These are phyloP conservation scores for Seira ritae DNA, from an alignment of 2,888 invertebrate species.

Conservation along the genomic window DNA sequence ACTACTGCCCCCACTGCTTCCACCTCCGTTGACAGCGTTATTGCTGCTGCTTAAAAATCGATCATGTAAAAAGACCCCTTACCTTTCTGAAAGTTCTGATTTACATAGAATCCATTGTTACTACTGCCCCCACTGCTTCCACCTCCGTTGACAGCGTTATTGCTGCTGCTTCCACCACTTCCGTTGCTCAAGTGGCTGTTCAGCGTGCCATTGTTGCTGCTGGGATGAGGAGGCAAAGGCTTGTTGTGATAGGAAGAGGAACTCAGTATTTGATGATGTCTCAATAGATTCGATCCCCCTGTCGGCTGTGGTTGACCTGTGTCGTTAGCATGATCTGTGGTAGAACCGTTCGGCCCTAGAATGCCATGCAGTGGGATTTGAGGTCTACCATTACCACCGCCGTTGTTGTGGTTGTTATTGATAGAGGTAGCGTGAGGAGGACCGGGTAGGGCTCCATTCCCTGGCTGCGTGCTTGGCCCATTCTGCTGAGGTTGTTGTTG, in stretches of 20 bases:
- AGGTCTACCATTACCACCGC: constrained; percentile 26
- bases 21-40: constrained; percentile 50
- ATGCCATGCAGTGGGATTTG: constrained; percentile 48
- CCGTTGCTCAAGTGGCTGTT: constrained; percentile 54
- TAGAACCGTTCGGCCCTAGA: constrained; percentile 34
- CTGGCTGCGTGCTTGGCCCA: constrained; percentile 42
- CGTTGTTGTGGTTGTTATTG: constrained; percentile 44
- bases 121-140: constrained; percentile 58
- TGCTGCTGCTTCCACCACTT: constrained; percentile 54
- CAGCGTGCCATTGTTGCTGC: constrained; percentile 48
- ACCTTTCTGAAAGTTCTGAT: constrained; percentile 72
- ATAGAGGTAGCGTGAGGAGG: constrained; percentile 36
- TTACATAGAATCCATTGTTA: constrained; percentile 69
- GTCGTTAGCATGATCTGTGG: constrained; percentile 41
- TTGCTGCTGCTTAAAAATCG: constrained; percentile 39
- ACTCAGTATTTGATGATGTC: constrained; percentile 57
- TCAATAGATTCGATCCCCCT: constrained; percentile 25
- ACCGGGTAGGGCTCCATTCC: constrained; percentile 8
- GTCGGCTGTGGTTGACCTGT: constrained; percentile 19
- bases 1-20: constrained; percentile 58
- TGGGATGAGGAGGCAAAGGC: constrained; percentile 71
- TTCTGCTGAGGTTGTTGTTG: constrained; percentile 62
- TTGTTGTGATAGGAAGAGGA: constrained; percentile 67
- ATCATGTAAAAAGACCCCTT: not conserved
- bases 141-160: constrained; percentile 51